phyloP scores from a whole-genome alignment of 2,888 invertebrate species.

The Idaea biselata region DNA sequence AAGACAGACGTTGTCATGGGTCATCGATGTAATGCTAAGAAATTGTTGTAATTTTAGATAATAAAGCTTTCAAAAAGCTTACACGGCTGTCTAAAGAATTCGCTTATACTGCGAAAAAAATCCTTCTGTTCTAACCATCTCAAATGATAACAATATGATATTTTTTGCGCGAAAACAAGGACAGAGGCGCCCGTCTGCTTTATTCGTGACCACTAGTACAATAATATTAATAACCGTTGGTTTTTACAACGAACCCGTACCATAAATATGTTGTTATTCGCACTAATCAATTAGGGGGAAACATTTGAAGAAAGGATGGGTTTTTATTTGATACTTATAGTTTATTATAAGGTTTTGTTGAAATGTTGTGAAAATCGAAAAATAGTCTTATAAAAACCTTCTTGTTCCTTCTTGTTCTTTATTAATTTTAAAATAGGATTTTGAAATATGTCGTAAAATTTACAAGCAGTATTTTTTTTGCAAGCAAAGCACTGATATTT shows the following conservation, averaged over 20 bases:
- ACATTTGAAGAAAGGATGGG: conserved; percentile 2
- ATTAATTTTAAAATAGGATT: too few relatives aligned
- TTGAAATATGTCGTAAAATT: too few relatives aligned
- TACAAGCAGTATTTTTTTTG: too few relatives aligned
- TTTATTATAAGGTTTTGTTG: not conserved
- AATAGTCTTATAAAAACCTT: too few relatives aligned
- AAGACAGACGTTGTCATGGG: too few relatives aligned
- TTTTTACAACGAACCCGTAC: conserved; percentile 38
- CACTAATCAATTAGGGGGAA: conserved; percentile 65
- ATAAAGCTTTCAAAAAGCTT: not conserved
- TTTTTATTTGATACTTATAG: not conserved
- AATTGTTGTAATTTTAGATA: conserved; percentile 35
- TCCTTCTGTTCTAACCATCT: conserved; percentile 36
- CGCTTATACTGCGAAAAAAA: conserved; percentile 41
- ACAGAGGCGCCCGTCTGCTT: conserved; percentile 67
- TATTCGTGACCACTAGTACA: conserved; percentile 57
- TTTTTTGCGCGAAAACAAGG: conserved; percentile 62
- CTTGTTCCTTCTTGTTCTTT: too few relatives aligned
- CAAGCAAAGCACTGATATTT: too few relatives aligned
- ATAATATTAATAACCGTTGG: conserved; percentile 64
- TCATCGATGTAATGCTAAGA: not conserved
- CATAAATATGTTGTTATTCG: conserved; percentile 75
- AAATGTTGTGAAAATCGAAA: not conserved
- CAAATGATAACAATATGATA: conserved; percentile 45
- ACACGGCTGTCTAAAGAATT: conserved; percentile 27